Evolutionary conservation across 1,140 invertebrate genomes (phyloP).

Genomic region (Amyelois transitella): DNA sequence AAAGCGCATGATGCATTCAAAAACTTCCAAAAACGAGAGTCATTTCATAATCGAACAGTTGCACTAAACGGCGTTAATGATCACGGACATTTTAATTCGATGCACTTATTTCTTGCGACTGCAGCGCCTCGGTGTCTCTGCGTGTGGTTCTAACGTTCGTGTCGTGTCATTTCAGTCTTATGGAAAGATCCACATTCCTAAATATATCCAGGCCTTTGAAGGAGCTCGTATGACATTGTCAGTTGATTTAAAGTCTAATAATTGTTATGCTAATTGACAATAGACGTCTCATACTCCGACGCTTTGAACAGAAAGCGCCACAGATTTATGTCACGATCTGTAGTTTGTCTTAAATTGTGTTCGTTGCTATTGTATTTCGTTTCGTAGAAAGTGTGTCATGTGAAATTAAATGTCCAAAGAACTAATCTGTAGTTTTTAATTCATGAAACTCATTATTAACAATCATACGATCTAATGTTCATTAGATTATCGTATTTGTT

Average conservation of each 20-base stretch:
- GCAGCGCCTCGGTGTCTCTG: neutral
- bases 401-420: neutral
- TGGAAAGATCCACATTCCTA: conserved; percentile 13
- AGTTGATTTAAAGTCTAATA: conserved; percentile 17
- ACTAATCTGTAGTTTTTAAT: too few species aligned
- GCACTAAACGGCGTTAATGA: neutral
- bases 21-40: neutral
- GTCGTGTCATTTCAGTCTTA: conserved; percentile 10
- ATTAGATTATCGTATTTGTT: neutral
- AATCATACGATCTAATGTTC: neutral
- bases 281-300: neutral
- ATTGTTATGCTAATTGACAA: conserved; percentile 11
- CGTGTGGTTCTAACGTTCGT: conserved; percentile 13
- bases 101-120: neutral
- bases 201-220: conserved; percentile 10
- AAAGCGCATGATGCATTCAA: neutral
- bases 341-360: neutral
- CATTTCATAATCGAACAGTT: neutral
- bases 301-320: neutral
- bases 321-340: neutral
- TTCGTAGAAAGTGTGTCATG: neutral
- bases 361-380: neutral
- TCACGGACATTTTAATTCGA: neutral
- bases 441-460: neutral
- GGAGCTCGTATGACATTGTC: neutral